Base-by-base conservation (phyloP, 2,113 vertebrate species). In the Argyrosomus japonicus region DNA sequence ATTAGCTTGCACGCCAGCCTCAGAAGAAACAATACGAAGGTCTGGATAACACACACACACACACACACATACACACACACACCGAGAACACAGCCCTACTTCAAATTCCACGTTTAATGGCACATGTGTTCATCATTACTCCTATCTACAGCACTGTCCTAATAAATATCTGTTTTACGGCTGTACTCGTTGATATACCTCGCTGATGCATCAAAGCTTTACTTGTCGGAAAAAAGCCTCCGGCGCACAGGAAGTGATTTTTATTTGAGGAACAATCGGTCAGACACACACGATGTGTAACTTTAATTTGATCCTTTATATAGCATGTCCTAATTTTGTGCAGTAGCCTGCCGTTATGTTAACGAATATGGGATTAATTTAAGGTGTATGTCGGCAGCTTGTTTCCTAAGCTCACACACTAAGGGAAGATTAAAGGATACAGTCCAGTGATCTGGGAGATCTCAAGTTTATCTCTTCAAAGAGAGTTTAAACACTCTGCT, bases 1-100 rank as follows among this genome's bases (percentile, higher is more conserved):
- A 74, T 71, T 74, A 48, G 61, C 1, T 87, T 51, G 85, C 90
- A 88, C 75, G 85, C 69, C n/a, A 84, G n/a, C 50, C 58, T 84
- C 79, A 75, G 36, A 85, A 87, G 73, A 75, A 86, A 84, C 67
- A 40, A 88, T 68, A 75, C n/a, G 1, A 68, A 77, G 21, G 13
- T 40, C 62, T 84, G 40, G 57, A 64, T 51, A 60, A 23, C 40
- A 23, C 36, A 40, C 67, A 53, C 50, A 54, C 67, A n/a, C 67
- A 56, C 68, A 18, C 51, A 74, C 57, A 61, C 58, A 69, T 14
- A 29, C 57, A 47, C 61, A 54, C 56, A 56, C 57, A 47, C 27
- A 60, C 0, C 2, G 68, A 60, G 43, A 29, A 77, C 67, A 67
- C 53, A 68, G 71, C 80, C 32, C 77, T 68, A 23, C 47, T 73